phyloP scores from a whole-genome alignment of 92 coral and sea anemone species.

The Pocillopora grandis region DNA sequence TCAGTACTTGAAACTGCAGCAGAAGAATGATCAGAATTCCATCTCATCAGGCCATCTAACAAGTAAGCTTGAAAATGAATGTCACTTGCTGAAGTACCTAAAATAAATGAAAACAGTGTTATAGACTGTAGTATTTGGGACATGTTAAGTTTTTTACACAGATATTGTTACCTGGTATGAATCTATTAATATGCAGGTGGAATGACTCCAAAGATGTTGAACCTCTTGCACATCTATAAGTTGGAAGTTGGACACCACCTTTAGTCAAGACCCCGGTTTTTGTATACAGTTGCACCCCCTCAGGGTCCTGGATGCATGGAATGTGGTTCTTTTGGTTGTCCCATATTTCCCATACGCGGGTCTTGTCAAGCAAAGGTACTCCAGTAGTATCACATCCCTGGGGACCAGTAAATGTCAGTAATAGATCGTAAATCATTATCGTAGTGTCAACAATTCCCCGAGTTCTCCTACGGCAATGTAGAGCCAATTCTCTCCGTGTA shows the following conservation, averaged over 20 bases:
- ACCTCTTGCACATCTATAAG: constrained; percentile 57
- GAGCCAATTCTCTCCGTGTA: constrained; percentile 52
- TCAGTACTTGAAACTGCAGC: constrained; percentile 16
- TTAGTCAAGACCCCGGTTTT: constrained; percentile 10
- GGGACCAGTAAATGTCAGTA: constrained; percentile 49
- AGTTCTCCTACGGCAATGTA: constrained; percentile 47
- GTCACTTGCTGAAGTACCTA: constrained; percentile 46
- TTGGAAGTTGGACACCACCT: constrained; percentile 30
- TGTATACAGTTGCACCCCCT: constrained; percentile 58
- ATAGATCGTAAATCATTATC: constrained; percentile 26
- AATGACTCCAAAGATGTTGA: constrained; percentile 74
- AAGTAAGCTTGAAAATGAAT: constrained; percentile 78
- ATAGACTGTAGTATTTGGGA: too few relatives aligned
- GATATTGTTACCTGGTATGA: constrained; percentile 11
- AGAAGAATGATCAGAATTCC: constrained; percentile 61
- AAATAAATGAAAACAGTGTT: background rate
- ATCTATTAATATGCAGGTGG: constrained; percentile 49
- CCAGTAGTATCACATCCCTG: constrained; percentile 63
- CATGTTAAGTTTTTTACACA: background rate
- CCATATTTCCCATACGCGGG: constrained; percentile 59
- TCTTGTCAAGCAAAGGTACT: constrained; percentile 59
- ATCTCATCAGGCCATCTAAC: constrained; percentile 53
- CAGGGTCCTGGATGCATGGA: constrained; percentile 68
- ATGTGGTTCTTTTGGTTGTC: constrained; percentile 51
- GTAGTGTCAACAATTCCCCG: constrained; percentile 55